These are phyloP conservation scores for Sus scrofa DNA, from an alignment of 2,113 vertebrate genomes.

Conservation along the genomic window T2T-Sscrofa CM000817.6:53477001-53477500, in stretches of 20 bases:
- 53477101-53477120: not conserved
- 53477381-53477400: not conserved
- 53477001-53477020: not conserved
- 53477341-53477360: slow-evolving; percentile 3
- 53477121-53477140: too few relatives aligned
- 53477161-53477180: not conserved
- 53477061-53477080: not conserved
- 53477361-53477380: not conserved
- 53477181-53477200: not conserved
- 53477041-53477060: not conserved
- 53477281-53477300: not conserved
- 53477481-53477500: not conserved
- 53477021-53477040: not conserved
- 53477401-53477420: not conserved
- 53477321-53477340: slow-evolving; percentile 21
- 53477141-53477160: not conserved
- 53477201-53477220: not conserved
- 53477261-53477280: slow-evolving; percentile 43
- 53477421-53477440: slow-evolving; percentile 34
- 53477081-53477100: not conserved
- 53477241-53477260: not conserved
- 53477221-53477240: not conserved
- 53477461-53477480: slow-evolving; percentile 46
- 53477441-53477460: slow-evolving; percentile 35
- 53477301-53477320: not conserved